A percentile compares a stretch with the other conserved stretches of the same genome.
Conservation (phyloP, 2,797 vertebrate genomes). For the Poecilia picta region DNA sequence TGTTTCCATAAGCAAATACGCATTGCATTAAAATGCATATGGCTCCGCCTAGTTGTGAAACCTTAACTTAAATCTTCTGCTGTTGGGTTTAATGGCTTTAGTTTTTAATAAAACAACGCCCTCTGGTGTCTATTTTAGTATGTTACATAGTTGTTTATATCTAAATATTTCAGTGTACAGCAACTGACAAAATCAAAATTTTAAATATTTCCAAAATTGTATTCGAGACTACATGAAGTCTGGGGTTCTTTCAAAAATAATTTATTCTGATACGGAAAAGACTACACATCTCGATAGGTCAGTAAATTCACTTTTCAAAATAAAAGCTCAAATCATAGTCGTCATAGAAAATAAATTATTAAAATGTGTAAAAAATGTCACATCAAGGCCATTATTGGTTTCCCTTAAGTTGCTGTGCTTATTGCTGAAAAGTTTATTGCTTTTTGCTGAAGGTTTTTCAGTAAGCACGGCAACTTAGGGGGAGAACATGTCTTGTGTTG, state of each 20-base stretch:
- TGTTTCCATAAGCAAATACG: neutral
- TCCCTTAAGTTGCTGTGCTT: too few species aligned
- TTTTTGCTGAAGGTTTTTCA: neutral
- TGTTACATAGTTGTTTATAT: neutral
- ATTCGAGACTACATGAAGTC: neutral
- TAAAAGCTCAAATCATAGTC: neutral
- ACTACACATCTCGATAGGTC: fast-evolving
- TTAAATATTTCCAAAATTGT: neutral
- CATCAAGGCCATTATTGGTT: too few species aligned
- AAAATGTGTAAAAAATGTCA: neutral
- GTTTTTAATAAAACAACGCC: neutral
- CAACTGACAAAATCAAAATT: neutral
- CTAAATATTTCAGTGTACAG: neutral
- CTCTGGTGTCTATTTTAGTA: fast-evolving
- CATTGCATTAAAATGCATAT: neutral
- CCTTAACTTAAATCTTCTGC: neutral
- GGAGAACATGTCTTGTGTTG: too few species aligned
- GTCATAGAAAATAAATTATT: neutral
- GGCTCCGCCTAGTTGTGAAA: neutral
- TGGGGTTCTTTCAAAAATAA: neutral
- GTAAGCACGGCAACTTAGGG: neutral
- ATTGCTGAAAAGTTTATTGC: too few species aligned
- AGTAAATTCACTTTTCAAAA: conserved; percentile 2
- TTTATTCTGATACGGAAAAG: conserved; percentile 27
- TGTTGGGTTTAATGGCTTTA: neutral